Base-by-base conservation (phyloP, 2,888 invertebrate genomes). In the Coleophora deauratella region DNA sequence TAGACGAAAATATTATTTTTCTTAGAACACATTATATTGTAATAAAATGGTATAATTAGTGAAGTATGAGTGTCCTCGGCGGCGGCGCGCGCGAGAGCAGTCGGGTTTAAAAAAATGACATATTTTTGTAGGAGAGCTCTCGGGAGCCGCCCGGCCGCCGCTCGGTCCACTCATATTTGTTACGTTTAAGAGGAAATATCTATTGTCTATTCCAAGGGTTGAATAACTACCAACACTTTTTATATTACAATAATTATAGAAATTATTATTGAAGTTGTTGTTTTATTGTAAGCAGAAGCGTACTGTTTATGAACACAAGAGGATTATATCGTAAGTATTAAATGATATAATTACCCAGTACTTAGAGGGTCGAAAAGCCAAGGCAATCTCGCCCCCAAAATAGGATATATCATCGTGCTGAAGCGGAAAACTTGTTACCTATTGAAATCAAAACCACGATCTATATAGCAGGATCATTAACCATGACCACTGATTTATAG, bases 241-340 rank as follows among this genome's bases (percentile, higher is more conserved):
- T 86, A 86, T 86, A 86, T 85, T 85, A 86, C 84, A 81, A 86
- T 86, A 86, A 86, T 86, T 86, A 86, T 86, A 86, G 86, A 86
- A 85, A 86, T 86, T 86, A 86, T 86, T 86, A 86, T 86, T 86
- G 86, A 86, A 65, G 44, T 40, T 46, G 57, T 66, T 53, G 69
- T 78, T 77, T 70, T 46, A 38, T 38, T 31, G 21, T 21, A 21
- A 4, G 21, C 3, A 21, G n/a, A n/a, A n/a, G n/a, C n/a, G n/a
- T n/a, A n/a, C n/a, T n/a, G n/a, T n/a, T n/a, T n/a, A n/a, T n/a
- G n/a, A n/a, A n/a, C n/a, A n/a, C n/a, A n/a, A n/a, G n/a, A n/a
- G n/a, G n/a, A n/a, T n/a, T n/a, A n/a, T n/a, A n/a, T n/a, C n/a
- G n/a, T n/a, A n/a, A n/a, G n/a, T n/a, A n/a, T n/a, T n/a, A n/a